A percentile compares a stretch with the other conserved stretches of the same genome.
Evolutionary conservation across 2,113 vertebrate genomes (phyloP).

Genomic region (Triplophysa rosa): DNA sequence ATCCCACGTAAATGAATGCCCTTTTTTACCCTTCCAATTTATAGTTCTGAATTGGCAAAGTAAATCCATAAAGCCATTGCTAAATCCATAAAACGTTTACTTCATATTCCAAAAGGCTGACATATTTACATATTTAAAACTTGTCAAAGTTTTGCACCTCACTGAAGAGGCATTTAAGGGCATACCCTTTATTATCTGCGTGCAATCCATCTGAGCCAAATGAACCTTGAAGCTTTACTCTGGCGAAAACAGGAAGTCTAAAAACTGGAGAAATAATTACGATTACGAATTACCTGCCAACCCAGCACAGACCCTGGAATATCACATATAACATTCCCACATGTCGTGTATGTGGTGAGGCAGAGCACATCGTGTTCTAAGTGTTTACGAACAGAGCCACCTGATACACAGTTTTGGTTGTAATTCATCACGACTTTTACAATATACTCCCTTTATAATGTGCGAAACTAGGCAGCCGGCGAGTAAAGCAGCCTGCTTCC

Average conservation of each 20-base stretch:
- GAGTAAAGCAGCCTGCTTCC: background rate
- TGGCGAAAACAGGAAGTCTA: slow-evolving; percentile 3
- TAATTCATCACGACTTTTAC: background rate
- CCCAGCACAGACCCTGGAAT: background rate
- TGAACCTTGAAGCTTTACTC: background rate
- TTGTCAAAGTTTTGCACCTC: background rate
- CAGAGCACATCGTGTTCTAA: background rate
- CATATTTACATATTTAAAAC: background rate
- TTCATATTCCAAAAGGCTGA: background rate
- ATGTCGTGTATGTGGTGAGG: background rate
- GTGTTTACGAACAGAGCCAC: background rate
- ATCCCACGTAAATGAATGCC: slow-evolving; percentile 42
- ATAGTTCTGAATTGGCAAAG: slow-evolving; percentile 45
- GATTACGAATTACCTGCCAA: background rate
- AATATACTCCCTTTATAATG: background rate
- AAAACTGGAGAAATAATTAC: slow-evolving; percentile 19
- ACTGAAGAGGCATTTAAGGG: slow-evolving; percentile 16
- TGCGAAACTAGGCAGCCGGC: background rate
- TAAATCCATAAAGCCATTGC: background rate
- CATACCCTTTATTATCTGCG: background rate
- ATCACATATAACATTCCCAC: background rate
- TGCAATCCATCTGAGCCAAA: background rate
- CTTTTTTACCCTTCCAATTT: slow-evolving; percentile 8
- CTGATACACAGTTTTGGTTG: background rate
- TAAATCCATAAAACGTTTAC: background rate